Base-by-base conservation (phyloP, 2,888 invertebrate species). In the Xestia xanthographa region DNA sequence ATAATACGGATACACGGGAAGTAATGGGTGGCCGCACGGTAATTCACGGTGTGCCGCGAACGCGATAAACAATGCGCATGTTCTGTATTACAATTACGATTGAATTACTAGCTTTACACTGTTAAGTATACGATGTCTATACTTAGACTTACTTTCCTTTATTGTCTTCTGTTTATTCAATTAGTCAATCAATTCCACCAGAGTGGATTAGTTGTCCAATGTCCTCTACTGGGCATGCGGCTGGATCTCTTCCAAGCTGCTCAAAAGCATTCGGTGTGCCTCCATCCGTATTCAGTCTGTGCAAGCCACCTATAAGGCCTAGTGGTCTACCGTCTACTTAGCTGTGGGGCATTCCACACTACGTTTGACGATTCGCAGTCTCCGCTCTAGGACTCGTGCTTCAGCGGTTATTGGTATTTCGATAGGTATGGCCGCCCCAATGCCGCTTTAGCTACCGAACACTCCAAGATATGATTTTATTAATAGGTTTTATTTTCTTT, bases 1-100 rank as follows among this genome's bases (percentile, higher is more conserved):
- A 48, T 72, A 67, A 67, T 67, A 34, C 17, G 20, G n/a, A 72
- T 56, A 62, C 41, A 41, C 22, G 26, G 14, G 60, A 79, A 66
- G 66, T 63, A 58, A 34, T 60, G 45, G 29, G 65, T 29, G 48
- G 29, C 17, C 62, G 53, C 45, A 75, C 29, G 17, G 41, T 65
- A 72, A 56, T 63, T 71, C 45, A 34, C 45, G n/a, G 17, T 60
- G 26, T 62, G n/a, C n/a, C n/a, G 48, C 29, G 12, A 34, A 11
- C 20, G 48, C n/a, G 3, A 22, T 48, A 75, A 8, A 67, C 58
- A 62, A 41, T 45, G 34, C 20, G 2, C 8, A 41, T 29, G n/a
- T 53, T 70, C n/a, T 63, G 38, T n/a, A 41, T 58, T 20, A 26
- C 41, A 69, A 29, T 69, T 22, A 22, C 22, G 41, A 69, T 43